Base-by-base conservation (phyloP, 2,113 vertebrate genomes). In the Siphamia tubifer region DNA sequence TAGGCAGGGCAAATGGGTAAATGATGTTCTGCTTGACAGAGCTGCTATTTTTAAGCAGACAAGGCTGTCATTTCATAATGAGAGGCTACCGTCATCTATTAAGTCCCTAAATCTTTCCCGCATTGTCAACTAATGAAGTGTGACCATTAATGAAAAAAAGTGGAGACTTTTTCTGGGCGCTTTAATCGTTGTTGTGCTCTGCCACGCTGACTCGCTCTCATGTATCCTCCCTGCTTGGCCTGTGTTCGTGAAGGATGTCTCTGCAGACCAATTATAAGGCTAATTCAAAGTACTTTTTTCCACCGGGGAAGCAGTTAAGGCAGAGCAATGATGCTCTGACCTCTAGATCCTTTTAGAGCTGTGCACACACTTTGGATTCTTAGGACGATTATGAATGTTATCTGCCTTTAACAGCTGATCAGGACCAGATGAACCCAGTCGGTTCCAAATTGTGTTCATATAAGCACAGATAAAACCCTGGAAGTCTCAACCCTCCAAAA, bases 241-340 rank as follows among this genome's bases (percentile, higher is more conserved):
- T 79, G 25, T 16, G 77, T 64, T 32, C 81, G 15, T 36, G 34
- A 20, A 9, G 4, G 15, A 15, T 2, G 35, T 88, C 86, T 89
- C 83, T 42, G 43, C 82, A 82, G 84, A 83, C 67, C 79, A 89
- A 88, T 93, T 92, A 92, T 82, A 65, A 74, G 58, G 67, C 74
- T 78, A 79, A 90, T 82, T 75, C 51, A 45, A 77, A 73, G 56
- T 82, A 62, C 36, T 24, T 65, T 43, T 88, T 60, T 63, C 40
- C 40, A 68, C 28, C 16, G 17, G 12, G 13, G 32, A 45, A 87
- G 90, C 81, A 85, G 73, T 90, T 83, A 89, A 75, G 83, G 77
- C 58, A 8, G 63, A 79, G 19, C 42, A 81, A 69, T 78, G 23
- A 42, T 19, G 32, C 10, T 52, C 43, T 40, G 60, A 70, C 68